phyloP scores from a whole-genome alignment of 23 tunicate genomes.

The Phallusia fumigata region DNA sequence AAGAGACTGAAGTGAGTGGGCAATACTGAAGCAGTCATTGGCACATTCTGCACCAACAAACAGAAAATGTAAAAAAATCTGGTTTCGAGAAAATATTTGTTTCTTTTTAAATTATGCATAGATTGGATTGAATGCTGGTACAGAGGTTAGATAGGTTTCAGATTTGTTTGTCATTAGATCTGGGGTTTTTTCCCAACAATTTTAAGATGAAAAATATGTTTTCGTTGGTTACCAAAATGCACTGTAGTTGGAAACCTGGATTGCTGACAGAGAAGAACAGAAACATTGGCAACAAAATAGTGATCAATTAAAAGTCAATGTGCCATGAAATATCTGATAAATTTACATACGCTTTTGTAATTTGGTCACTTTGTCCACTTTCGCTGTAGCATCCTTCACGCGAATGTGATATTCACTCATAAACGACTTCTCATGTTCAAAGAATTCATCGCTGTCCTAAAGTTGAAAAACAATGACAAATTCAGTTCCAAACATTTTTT shows the following conservation, averaged over 20 bases:
- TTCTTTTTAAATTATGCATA: too few species aligned
- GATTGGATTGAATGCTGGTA: too few species aligned
- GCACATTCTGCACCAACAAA: constrained; percentile 50
- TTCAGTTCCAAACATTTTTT: too few species aligned
- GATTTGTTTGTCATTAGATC: too few species aligned
- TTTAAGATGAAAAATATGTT: too few species aligned
- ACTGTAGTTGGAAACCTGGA: too few species aligned
- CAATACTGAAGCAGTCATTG: constrained; percentile 40
- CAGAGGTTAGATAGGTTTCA: too few species aligned
- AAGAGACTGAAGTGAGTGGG: constrained; percentile 45
- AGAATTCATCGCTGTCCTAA: constrained; percentile 91
- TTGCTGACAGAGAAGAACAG: too few species aligned
- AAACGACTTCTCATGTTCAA: constrained; percentile 86
- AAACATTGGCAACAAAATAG: background rate
- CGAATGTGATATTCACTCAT: constrained; percentile 78
- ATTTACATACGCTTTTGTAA: constrained; percentile 67
- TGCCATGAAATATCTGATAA: background rate
- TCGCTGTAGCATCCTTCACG: constrained; percentile 74
- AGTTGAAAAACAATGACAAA: background rate
- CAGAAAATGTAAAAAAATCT: background rate
- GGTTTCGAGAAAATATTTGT: too few species aligned
- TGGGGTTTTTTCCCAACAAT: too few species aligned
- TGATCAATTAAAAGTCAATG: background rate
- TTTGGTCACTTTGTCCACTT: constrained; percentile 67
- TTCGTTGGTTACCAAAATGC: too few species aligned